A percentile compares a stretch with the other conserved stretches of the same genome.
phyloP scores from a whole-genome alignment of 2,797 vertebrate genomes.

The Sciurus vulgaris region DNA sequence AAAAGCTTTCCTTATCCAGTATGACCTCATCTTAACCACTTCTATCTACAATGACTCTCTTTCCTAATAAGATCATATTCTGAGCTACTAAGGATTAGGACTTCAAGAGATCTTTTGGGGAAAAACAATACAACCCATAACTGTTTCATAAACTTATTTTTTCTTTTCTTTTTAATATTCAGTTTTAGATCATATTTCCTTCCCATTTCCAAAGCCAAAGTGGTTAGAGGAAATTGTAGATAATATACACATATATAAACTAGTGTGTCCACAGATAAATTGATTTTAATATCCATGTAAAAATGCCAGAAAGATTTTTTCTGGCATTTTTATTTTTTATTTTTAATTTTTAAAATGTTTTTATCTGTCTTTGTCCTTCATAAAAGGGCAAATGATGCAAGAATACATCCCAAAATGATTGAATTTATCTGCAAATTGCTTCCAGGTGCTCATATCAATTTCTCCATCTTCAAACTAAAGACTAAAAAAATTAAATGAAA shows the following conservation, averaged over 20 bases:
- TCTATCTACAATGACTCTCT: background rate
- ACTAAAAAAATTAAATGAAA: background rate
- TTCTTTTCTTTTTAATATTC: slow-evolving; percentile 27
- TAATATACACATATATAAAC: background rate
- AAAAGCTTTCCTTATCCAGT: background rate
- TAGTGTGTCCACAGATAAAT: slow-evolving; percentile 8
- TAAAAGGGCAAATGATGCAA: slow-evolving; percentile 55
- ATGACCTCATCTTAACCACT: background rate
- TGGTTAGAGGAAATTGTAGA: background rate
- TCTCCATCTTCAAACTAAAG: slow-evolving; percentile 53
- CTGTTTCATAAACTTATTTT: background rate
- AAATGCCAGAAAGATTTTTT: background rate
- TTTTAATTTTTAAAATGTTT: background rate
- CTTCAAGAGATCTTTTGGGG: background rate
- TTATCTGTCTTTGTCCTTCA: slow-evolving; percentile 23
- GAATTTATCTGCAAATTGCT: slow-evolving; percentile 75
- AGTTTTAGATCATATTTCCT: background rate
- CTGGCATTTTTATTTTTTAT: background rate
- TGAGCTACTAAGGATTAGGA: background rate
- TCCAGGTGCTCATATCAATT: slow-evolving; percentile 57
- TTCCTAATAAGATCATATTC: background rate
- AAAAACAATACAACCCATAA: background rate
- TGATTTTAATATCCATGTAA: background rate
- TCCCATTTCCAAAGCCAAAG: background rate
- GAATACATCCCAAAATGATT: slow-evolving; percentile 31